Base-by-base conservation (phyloP, 2,113 vertebrate genomes). In the Larimichthys polyactis region DNA sequence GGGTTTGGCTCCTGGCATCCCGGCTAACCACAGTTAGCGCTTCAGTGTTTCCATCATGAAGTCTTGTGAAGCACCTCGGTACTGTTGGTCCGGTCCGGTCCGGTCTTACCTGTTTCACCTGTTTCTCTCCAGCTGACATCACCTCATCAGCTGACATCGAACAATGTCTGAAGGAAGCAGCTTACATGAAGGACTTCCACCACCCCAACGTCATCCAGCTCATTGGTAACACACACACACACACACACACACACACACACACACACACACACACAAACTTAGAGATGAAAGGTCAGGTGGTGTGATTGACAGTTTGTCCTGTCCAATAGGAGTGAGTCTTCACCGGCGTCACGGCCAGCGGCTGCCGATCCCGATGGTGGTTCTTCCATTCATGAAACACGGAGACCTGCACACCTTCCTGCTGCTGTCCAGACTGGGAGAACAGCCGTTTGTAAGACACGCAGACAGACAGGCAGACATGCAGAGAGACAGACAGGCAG, bases 331-430 rank as follows among this genome's bases (percentile, higher is more conserved):
- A 72, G 97, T 99, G 87, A 99, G 98, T 58, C 95, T 99, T 0
- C 97, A 97, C 79, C 96, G 96, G 85, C 96, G 97, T 52, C 95
- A 95, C 2, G 96, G 97, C 82, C 97, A 96, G 81, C 95, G 96
- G 16, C 96, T 99, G 55, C 98, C 98, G 0, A 94, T 98, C 79
- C 98, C 98, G 11, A 99, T 99, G 98, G 98, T 99, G 84, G 96
- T 99, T 79, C 95, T 99, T 9, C 98, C 98, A 5, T 99, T 99
- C 89, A 99, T 99, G 98, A 98, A 98, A 87, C 98, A 99, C 0
- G 98, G 98, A 80, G 98, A 99, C 86, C 96, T 99, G 85, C 98
- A 99, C 59, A 97, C 97, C 43, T 99, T 97, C 91, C 96, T 99
- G 75, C 94, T 99, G 60, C 95, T 98, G 93, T 98, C 97, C 57